phyloP scores from a whole-genome alignment of 2,113 vertebrate species.

The Ceyx margarethae region DNA sequence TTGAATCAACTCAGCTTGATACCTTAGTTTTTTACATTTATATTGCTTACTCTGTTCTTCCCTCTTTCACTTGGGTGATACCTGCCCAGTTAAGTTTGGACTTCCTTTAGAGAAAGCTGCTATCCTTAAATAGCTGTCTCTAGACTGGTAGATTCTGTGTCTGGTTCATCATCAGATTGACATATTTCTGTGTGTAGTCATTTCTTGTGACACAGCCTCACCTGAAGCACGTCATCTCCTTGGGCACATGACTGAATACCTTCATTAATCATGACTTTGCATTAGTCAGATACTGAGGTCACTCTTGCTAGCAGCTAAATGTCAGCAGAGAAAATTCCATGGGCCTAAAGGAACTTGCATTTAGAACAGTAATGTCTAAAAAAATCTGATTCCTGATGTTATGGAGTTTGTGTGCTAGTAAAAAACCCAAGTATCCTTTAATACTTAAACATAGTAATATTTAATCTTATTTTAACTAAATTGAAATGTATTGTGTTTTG shows the following conservation, averaged over 20 bases:
- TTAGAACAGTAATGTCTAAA: slow-evolving; percentile 1
- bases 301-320: slow-evolving; percentile 18
- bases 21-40: background rate
- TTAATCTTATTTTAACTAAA: background rate
- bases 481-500: background rate
- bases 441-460: background rate
- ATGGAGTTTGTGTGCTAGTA: background rate
- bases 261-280: background rate
- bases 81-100: background rate
- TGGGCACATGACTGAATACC: background rate
- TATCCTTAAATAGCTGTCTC: background rate
- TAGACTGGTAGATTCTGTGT: background rate
- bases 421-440: background rate
- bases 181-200: slow-evolving; percentile 6
- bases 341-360: background rate
- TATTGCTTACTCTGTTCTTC: background rate
- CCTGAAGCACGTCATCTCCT: background rate
- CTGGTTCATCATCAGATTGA: background rate
- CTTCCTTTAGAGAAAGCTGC: background rate
- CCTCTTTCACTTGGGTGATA: background rate
- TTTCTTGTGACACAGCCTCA: slow-evolving; percentile 13
- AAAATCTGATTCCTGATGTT: background rate
- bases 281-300: slow-evolving; percentile 47
- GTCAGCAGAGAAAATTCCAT: slow-evolving; percentile 16
- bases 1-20: background rate